A percentile compares a stretch with the other conserved stretches of the same genome.
Conservation (phyloP, 2,797 vertebrate species). For the Mus caroli region DNA sequence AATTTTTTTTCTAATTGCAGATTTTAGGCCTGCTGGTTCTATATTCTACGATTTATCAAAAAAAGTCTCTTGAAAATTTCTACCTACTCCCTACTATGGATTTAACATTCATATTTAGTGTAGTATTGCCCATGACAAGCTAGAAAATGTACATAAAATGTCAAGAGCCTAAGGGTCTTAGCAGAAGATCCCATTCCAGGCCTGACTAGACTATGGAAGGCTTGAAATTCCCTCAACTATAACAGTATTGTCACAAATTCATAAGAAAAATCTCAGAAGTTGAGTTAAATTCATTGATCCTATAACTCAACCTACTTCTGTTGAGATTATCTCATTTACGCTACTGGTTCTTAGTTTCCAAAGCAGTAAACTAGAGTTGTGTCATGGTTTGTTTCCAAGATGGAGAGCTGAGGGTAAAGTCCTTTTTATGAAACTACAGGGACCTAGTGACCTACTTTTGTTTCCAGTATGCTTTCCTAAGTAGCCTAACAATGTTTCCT, state of each 20-base stretch:
- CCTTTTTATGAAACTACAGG: slow-evolving; percentile 26
- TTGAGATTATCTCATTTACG: slow-evolving; percentile 48
- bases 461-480: slow-evolving; percentile 41
- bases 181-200: slow-evolving; percentile 49
- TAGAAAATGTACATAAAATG: slow-evolving; percentile 55
- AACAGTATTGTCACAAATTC: neutral
- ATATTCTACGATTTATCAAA: slow-evolving; percentile 30
- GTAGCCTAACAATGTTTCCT: slow-evolving; percentile 11
- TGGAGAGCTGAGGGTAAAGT: neutral
- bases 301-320: slow-evolving; percentile 54
- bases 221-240: neutral
- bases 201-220: neutral
- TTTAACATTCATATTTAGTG: slow-evolving; percentile 33
- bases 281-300: slow-evolving; percentile 44
- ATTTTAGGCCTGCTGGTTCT: slow-evolving; percentile 48
- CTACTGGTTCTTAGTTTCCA: slow-evolving; percentile 18
- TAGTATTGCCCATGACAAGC: slow-evolving; percentile 37
- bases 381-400: slow-evolving; percentile 34
- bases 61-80: slow-evolving; percentile 10
- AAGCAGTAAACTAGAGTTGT: slow-evolving; percentile 5
- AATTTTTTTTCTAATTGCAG: slow-evolving; percentile 11
- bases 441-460: neutral
- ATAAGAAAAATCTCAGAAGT: neutral
- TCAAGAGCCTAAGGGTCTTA: slow-evolving; percentile 54
- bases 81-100: slow-evolving; percentile 2